Evolutionary conservation across 2,888 invertebrate species (phyloP).

Genomic region (Tetanocera ferruginea): DNA sequence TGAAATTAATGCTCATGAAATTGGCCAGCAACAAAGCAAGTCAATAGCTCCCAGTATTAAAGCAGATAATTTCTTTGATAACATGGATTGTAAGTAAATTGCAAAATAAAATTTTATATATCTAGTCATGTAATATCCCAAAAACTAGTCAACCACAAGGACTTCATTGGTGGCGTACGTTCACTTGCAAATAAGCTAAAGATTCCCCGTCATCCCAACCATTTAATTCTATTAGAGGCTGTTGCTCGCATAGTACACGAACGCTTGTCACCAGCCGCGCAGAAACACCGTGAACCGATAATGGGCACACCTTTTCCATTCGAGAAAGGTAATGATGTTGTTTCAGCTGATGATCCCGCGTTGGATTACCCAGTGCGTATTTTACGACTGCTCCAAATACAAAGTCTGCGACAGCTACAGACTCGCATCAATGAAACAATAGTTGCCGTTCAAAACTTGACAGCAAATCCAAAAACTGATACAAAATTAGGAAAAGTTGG

Average conservation of each 20-base stretch:
- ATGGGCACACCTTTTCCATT: constrained; percentile 79
- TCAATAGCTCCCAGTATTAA: constrained; percentile 79
- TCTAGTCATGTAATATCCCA: not conserved
- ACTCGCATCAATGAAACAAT: constrained; percentile 95
- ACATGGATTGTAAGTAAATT: constrained; percentile 81
- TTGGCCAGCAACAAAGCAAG: constrained; percentile 73
- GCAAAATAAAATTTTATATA: not conserved
- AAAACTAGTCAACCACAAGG: constrained; percentile 80
- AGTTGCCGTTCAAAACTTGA: constrained; percentile 91
- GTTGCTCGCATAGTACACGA: constrained; percentile 75
- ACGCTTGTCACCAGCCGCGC: constrained; percentile 74
- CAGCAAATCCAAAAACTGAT: constrained; percentile 97
- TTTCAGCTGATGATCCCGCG: constrained; percentile 74
- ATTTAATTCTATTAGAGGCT: constrained; percentile 81
- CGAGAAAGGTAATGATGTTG: constrained; percentile 74
- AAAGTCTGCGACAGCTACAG: constrained; percentile 76
- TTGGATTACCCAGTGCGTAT: constrained; percentile 83
- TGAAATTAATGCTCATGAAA: constrained; percentile 75
- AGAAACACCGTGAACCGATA: constrained; percentile 56
- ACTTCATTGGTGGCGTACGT: constrained; percentile 87
- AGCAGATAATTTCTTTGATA: constrained; percentile 86
- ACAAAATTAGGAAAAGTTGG: constrained; percentile 95
- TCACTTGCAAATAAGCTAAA: constrained; percentile 83
- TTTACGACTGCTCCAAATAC: constrained; percentile 80
- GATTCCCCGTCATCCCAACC: constrained; percentile 85